A percentile compares a stretch with the other conserved stretches of the same genome.
Conservation (phyloP, 2,888 invertebrate genomes). For the Eueremaeus valkanovi region DNA sequence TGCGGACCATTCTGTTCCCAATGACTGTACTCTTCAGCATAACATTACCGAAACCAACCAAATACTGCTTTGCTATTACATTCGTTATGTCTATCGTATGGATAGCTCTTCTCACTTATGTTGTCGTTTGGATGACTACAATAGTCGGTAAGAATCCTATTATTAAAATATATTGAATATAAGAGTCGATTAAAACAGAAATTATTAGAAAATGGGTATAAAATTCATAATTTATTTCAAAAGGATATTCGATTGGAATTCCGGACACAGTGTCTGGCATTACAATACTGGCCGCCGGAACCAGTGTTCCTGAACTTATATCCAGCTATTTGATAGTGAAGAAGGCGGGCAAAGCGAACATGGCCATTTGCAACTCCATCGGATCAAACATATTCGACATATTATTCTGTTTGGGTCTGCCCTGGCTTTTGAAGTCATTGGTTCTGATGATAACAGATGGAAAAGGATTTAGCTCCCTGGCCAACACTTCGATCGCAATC, state of each 20-base stretch:
- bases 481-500: constrained; percentile 65
- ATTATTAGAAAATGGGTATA: background rate
- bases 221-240: background rate
- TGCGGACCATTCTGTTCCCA: constrained; percentile 27
- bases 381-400: constrained; percentile 88
- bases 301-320: constrained; percentile 47
- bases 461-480: constrained; percentile 57
- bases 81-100: constrained; percentile 90
- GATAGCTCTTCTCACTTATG: constrained; percentile 85
- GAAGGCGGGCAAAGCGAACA: constrained; percentile 52
- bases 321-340: constrained; percentile 46
- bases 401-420: constrained; percentile 71
- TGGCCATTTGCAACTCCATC: constrained; percentile 86
- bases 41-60: constrained; percentile 37
- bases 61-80: constrained; percentile 65
- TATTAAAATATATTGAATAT: background rate
- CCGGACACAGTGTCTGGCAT: constrained; percentile 47
- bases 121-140: constrained; percentile 95
- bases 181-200: too few species aligned
- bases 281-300: constrained; percentile 47
- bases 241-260: constrained; percentile 47
- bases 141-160: constrained; percentile 53
- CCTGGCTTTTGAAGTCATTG: constrained; percentile 70
- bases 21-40: constrained; percentile 33
- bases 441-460: constrained; percentile 56